Percentiles rank a stretch among this genome's conserved stretches.
phyloP scores from a whole-genome alignment of 2,113 vertebrate genomes.

The Bungarus multicinctus region DNA sequence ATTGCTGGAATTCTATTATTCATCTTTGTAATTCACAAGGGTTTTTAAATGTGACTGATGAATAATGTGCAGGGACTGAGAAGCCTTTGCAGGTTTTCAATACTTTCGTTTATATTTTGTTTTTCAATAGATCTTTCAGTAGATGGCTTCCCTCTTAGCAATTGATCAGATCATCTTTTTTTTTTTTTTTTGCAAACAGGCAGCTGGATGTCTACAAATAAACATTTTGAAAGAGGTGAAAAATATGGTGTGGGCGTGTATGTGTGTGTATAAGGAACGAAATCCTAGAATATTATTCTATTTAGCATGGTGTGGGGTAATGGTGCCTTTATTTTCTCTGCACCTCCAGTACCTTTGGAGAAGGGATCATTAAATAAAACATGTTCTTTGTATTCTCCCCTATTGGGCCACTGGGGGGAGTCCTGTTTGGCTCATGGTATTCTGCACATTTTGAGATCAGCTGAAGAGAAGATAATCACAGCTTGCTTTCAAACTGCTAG shows the following conservation, averaged over 20 bases:
- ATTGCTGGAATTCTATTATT: background rate
- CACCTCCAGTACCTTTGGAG: background rate
- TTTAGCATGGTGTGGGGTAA: background rate
- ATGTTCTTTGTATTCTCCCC: background rate
- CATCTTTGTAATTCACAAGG: background rate
- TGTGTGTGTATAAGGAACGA: background rate
- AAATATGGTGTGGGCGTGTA: background rate
- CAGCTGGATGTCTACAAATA: background rate
- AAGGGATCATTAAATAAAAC: background rate
- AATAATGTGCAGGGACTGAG: background rate
- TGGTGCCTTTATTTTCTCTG: background rate
- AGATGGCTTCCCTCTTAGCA: background rate
- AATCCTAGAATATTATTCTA: background rate
- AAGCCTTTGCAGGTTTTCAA: background rate
- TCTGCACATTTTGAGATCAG: background rate
- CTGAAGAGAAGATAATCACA: background rate
- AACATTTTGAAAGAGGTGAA: background rate
- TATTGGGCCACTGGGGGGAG: background rate
- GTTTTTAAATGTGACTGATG: background rate
- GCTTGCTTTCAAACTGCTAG: background rate
- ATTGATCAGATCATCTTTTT: background rate
- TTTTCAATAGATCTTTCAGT: background rate
- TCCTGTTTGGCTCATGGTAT: background rate
- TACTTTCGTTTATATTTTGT: background rate
- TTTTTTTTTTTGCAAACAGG: background rate